Conservation (phyloP, 2,888 invertebrate genomes). For the Watsonalla binaria region DNA sequence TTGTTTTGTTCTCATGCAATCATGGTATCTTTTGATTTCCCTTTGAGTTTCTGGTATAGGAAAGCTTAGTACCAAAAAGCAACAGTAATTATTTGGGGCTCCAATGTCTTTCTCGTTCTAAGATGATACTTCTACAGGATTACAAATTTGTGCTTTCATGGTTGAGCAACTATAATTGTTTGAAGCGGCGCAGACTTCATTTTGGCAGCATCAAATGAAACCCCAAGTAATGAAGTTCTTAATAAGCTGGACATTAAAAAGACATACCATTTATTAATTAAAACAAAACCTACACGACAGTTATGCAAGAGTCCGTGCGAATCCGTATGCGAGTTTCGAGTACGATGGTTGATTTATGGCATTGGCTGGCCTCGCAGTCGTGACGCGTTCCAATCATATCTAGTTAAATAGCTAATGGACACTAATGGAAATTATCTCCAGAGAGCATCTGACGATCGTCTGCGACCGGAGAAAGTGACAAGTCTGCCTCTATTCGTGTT, state of each 20-base stretch:
- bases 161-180: no score
- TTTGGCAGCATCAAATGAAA: no score
- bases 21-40: no score
- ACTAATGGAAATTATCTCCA: slow-evolving; percentile 72
- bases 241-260: slow-evolving; percentile 19
- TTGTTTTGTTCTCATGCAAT: no score
- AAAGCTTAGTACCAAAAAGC: no score
- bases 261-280: slow-evolving; percentile 27
- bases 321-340: slow-evolving; percentile 35
- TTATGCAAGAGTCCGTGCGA: slow-evolving; percentile 47
- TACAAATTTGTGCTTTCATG: no score
- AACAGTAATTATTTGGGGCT: no score
- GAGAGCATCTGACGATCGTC: slow-evolving; percentile 65
- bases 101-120: no score
- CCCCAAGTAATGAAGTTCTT: no score
- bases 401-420: slow-evolving; percentile 74
- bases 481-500: slow-evolving; percentile 41
- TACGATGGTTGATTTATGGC: slow-evolving; percentile 61
- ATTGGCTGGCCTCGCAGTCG: slow-evolving; percentile 49
- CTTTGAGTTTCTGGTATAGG: no score
- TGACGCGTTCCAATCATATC: slow-evolving; percentile 71
- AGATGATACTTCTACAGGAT: no score
- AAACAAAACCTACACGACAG: slow-evolving; percentile 14
- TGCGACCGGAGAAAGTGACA: slow-evolving; percentile 66
- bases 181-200: no score